Evolutionary conservation across 2,888 invertebrate species (phyloP), one percentile per base, ranked within the genome.

Genomic region (Smittia sp.): DNA sequence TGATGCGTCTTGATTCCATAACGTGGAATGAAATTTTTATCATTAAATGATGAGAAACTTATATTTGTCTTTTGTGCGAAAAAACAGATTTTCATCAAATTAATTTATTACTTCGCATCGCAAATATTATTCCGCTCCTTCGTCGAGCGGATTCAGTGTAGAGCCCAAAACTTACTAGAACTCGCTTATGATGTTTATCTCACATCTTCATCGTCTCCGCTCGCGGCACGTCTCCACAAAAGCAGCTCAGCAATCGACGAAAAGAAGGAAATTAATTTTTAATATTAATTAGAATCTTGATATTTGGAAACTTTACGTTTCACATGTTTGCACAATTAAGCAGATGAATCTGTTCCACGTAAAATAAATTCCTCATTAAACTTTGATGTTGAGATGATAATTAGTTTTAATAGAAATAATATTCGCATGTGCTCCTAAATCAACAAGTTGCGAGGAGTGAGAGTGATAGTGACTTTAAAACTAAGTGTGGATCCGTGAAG

Each of bases 271-370:
- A 72, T 72, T 72, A 72, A 62, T 72, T 72, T 72, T 72, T 72
- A 72, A 72, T 72, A 72, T 72, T 58, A 72, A 72, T 72, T 62
- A 62, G 70, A 69, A 68, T 68, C 68, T 68, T 68, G 41, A 66
- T 66, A 66, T n/a, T n/a, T 15, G n/a, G n/a, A 70, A 54, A 70
- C n/a, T 52, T 46, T 58, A 22, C 18, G 18, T 18, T 58, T 3
- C 22, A 52, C 24, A 38, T 72, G 72, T 72, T 72, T 72, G 62
- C 58, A 72, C 72, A 72, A 62, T 72, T 62, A 58, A 72, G 62
- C 15, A 63, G 9, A 63, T 63, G 52, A 46, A 63, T 27, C 25
- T 63, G 4, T 13, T 3, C 25, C 4, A 58, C 58, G 46, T 6
- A 58, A 58, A 63, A 15, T 13, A 38, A 38, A 62, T 62, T 72